A percentile compares a stretch with the other conserved stretches of the same genome.
These are phyloP conservation scores for Erythrolamprus reginae DNA, from an alignment of 2,113 vertebrate genomes.

Conservation along the genomic window DNA sequence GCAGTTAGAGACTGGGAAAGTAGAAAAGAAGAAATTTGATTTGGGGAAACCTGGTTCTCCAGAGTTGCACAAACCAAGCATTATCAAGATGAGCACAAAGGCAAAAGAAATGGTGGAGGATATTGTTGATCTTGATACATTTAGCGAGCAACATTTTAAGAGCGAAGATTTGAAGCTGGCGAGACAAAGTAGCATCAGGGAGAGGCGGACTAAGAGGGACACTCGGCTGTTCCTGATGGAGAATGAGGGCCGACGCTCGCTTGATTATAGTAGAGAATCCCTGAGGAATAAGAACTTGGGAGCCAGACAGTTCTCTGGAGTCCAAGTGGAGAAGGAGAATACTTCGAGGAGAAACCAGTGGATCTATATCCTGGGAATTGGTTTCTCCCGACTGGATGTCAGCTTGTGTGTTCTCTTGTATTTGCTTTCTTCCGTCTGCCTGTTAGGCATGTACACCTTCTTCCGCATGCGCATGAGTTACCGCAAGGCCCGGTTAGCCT, in stretches of 20 bases:
- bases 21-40: neutral
- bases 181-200: neutral
- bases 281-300: slow-evolving; percentile 57
- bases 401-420: slow-evolving; percentile 87
- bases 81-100: slow-evolving; percentile 56
- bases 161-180: slow-evolving; percentile 66
- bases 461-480: slow-evolving; percentile 73
- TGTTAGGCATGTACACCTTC: slow-evolving; percentile 83
- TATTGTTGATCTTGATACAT: slow-evolving; percentile 84
- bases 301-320: slow-evolving; percentile 23
- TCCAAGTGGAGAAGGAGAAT: slow-evolving; percentile 17
- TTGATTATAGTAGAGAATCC: slow-evolving; percentile 40
- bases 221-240: neutral
- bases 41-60: neutral
- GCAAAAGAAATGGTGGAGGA: slow-evolving; percentile 57
- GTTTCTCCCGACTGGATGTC: slow-evolving; percentile 84
- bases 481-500: slow-evolving; percentile 57
- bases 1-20: fast-evolving
- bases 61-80: slow-evolving; percentile 47
- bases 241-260: slow-evolving; percentile 28
- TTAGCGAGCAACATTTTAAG: slow-evolving; percentile 76
- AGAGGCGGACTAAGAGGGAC: slow-evolving; percentile 55
- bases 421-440: slow-evolving; percentile 80
- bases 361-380: slow-evolving; percentile 76
- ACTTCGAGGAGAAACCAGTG: slow-evolving; percentile 56